These are phyloP conservation scores for Drosophila pachea DNA, from an alignment of 1,140 invertebrate genomes.

Conservation along the genomic window DNA sequence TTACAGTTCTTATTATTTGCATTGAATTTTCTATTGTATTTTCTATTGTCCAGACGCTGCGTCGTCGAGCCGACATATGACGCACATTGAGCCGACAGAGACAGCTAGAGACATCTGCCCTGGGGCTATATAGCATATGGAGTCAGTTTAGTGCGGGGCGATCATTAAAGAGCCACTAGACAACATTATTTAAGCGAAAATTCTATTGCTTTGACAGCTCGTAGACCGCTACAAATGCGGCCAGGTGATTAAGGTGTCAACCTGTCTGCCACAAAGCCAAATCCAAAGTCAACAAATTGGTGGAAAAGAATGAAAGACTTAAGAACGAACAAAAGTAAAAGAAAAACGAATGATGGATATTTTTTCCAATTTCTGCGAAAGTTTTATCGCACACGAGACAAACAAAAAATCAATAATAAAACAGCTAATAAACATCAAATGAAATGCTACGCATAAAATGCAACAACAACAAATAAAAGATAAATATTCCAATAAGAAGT, in stretches of 20 bases:
- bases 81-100: too few species aligned
- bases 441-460: constrained; percentile 48
- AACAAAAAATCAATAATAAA: constrained; percentile 44
- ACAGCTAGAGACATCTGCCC: too few species aligned
- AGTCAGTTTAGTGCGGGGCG: background rate
- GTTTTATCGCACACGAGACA: constrained; percentile 37
- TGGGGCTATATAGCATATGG: too few species aligned
- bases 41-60: too few species aligned
- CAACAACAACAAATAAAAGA: constrained; percentile 26
- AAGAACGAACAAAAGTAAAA: constrained; percentile 1
- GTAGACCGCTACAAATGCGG: constrained; percentile 36
- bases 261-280: constrained; percentile 30
- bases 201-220: constrained; percentile 52
- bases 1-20: too few species aligned
- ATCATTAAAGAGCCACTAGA: constrained; percentile 26
- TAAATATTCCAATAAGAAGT: constrained; percentile 17
- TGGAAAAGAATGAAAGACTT: too few species aligned
- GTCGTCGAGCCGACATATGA: too few species aligned
- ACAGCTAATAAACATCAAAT: constrained; percentile 19
- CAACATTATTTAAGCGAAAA: constrained; percentile 42
- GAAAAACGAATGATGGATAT: constrained; percentile 3
- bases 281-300: constrained; percentile 1
- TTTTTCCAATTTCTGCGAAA: constrained; percentile 38
- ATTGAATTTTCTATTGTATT: too few species aligned
- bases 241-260: constrained; percentile 69